Conservation (phyloP, 2,797 vertebrate species). For the Myotis findleyi region DNA sequence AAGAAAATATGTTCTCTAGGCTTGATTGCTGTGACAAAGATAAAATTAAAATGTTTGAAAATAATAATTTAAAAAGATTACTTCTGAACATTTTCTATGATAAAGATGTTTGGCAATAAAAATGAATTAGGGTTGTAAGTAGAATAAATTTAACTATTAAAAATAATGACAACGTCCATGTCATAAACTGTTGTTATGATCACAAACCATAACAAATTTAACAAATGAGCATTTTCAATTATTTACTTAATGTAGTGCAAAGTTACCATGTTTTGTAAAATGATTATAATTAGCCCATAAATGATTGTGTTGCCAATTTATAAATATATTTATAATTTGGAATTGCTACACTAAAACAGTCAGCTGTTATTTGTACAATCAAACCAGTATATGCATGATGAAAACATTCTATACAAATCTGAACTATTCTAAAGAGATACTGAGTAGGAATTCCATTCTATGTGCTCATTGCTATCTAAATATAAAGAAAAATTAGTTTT, state of each 20-base stretch:
- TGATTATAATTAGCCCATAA: slow-evolving; percentile 81
- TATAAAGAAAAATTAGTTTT: background rate
- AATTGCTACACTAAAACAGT: slow-evolving; percentile 71
- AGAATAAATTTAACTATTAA: slow-evolving; percentile 69
- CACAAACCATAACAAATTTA: slow-evolving; percentile 71
- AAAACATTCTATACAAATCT: slow-evolving; percentile 65
- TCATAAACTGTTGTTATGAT: slow-evolving; percentile 67
- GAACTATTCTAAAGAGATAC: slow-evolving; percentile 63
- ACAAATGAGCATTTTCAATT: slow-evolving; percentile 78
- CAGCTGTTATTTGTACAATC: slow-evolving; percentile 65
- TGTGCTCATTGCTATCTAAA: background rate
- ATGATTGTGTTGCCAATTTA: slow-evolving; percentile 76
- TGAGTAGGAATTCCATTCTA: slow-evolving; percentile 9
- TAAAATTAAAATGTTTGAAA: slow-evolving; percentile 38
- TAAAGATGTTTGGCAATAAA: slow-evolving; percentile 51
- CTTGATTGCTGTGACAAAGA: background rate
- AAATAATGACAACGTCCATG: slow-evolving; percentile 56
- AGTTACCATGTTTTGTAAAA: slow-evolving; percentile 75
- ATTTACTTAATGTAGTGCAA: slow-evolving; percentile 74
- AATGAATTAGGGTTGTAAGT: slow-evolving; percentile 10
- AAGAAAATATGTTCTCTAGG: background rate
- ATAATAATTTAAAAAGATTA: slow-evolving; percentile 49
- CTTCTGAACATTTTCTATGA: slow-evolving; percentile 8
- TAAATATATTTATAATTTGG: slow-evolving; percentile 81
- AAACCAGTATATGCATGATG: slow-evolving; percentile 44